phyloP scores from a whole-genome alignment of 2,888 invertebrate genomes.

The Sesia apiformis region DNA sequence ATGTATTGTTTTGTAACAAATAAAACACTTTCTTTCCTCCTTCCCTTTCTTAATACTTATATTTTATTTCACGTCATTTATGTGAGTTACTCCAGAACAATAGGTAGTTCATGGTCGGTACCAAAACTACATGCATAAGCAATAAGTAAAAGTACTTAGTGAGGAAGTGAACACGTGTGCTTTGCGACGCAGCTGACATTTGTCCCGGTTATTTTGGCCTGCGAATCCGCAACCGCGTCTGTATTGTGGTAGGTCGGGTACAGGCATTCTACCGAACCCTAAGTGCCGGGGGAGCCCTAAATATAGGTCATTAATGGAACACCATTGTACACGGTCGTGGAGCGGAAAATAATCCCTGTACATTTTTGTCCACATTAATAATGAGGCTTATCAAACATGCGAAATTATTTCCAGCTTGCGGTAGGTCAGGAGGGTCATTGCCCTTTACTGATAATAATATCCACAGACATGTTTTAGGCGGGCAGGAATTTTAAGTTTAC shows the following conservation, averaged over 20 bases:
- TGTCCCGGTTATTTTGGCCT: conserved; percentile 58
- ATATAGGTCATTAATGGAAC: conserved; percentile 63
- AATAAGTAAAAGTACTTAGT: conserved; percentile 5
- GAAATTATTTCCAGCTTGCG: conserved; percentile 39
- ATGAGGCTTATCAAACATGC: conserved; percentile 32
- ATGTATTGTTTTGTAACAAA: too few relatives aligned
- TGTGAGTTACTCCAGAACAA: too few relatives aligned
- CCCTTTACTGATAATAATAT: conserved; percentile 32
- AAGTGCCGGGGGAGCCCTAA: conserved; percentile 50
- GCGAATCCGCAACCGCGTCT: conserved; percentile 41
- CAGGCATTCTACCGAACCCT: conserved; percentile 59
- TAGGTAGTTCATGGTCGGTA: too few relatives aligned
- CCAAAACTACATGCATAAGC: background rate
- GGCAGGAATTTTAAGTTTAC: background rate
- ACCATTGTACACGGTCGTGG: conserved; percentile 27
- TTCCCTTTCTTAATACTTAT: too few relatives aligned
- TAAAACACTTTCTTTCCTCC: too few relatives aligned
- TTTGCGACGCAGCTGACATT: conserved; percentile 32
- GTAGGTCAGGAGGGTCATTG: conserved; percentile 58
- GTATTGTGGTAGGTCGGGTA: conserved; percentile 60
- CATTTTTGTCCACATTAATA: conserved; percentile 23
- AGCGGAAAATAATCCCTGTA: conserved; percentile 36
- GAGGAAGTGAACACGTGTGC: conserved; percentile 39
- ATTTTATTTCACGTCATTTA: too few relatives aligned
- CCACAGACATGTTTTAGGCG: conserved; percentile 3